Base-by-base conservation (phyloP, 2,113 vertebrate species). In the Percina caprodes region DNA sequence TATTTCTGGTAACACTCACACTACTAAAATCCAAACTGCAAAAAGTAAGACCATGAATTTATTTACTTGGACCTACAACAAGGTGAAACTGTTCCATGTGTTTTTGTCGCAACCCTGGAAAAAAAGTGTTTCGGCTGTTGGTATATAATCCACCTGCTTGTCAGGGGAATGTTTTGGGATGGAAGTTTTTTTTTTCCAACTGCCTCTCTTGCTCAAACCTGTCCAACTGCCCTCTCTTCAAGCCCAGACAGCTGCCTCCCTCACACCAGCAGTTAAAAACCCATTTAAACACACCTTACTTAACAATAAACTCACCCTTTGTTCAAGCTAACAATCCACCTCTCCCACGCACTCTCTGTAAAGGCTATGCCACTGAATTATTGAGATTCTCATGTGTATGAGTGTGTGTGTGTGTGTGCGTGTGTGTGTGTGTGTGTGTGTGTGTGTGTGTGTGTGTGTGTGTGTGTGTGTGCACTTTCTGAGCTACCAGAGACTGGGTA, bases 231-330 rank as follows among this genome's bases (percentile, higher is more conserved):
- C 83, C 65, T 62, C 68, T 77, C 63, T 89, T 86, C 68, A 85
- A 72, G 76, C 66, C 74, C 77, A 71, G 74, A 80, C 87, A 85
- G 71, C 81, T 85, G 84, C 69, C 15, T 68, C 72, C 21, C 16
- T 67, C 67, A 46, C 61, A 60, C 61, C 73, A 84, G 78, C 70
- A 79, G 83, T 90, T 89, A 77, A 85, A 89, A 87, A 89, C 55
- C 48, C 84, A 91, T 77, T 90, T 84, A 88, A 89, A 81, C 52
- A 83, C 76, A 79, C 80, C 82, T 79, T 73, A 77, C 78, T 86
- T 79, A 78, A 92, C 80, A 87, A 91, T 86, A 82, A 73, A 80
- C 62, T 82, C 76, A 45, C 23, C 84, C 84, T 88, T 91, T 92
- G 84, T 92, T 87, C 72, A 48, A 52, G 63, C 66, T 74, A 90